Conservation (phyloP, 2,797 vertebrate species). For the Helarctos malayanus region DNA sequence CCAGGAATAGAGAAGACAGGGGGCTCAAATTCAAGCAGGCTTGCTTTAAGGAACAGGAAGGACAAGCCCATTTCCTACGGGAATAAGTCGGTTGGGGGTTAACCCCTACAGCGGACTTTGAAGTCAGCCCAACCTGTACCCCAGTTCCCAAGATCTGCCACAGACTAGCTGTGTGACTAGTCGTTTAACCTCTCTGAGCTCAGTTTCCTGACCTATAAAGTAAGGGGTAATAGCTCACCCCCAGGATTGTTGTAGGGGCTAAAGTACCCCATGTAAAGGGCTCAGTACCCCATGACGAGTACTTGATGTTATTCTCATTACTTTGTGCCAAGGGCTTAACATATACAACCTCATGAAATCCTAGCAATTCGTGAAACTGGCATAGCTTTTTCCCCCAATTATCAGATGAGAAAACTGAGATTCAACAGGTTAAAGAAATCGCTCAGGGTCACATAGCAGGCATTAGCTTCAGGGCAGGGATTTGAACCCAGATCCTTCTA, state of each 20-base stretch:
- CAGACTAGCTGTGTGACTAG: not conserved
- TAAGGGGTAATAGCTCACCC: not conserved
- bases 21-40: not conserved
- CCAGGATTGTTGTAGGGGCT: not conserved
- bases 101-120: not conserved
- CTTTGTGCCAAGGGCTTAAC: not conserved
- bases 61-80: not conserved
- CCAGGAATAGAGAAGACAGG: not conserved
- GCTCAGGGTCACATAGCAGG: not conserved
- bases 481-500: conserved; percentile 21
- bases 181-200: not conserved
- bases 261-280: not conserved
- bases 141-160: not conserved
- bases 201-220: not conserved
- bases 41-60: not conserved
- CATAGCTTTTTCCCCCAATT: not conserved
- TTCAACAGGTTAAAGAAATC: not conserved
- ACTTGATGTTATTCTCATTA: not conserved
- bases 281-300: not conserved
- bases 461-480: not conserved
- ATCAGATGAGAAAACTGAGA: not conserved
- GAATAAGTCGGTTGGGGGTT: not conserved
- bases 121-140: not conserved
- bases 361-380: not conserved
- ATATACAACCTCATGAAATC: not conserved